Base-by-base conservation (phyloP, 2,113 vertebrate species). In the Litocranius walleri region DNA sequence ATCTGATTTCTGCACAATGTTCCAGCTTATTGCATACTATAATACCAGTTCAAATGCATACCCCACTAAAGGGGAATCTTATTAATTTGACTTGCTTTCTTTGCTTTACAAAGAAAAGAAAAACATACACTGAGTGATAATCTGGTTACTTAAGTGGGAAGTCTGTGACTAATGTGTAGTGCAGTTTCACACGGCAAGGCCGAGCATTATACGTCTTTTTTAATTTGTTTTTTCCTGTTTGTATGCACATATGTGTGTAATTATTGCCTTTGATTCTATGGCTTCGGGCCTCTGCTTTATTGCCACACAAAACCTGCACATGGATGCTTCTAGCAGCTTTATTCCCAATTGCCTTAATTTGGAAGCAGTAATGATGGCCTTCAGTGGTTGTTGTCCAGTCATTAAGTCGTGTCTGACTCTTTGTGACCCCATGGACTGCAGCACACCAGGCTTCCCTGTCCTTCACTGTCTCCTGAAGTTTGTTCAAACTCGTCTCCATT, bases 271-370 rank as follows among this genome's bases (percentile, higher is more conserved):
- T 12, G 21, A 62, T 93, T 97, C 96, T 88, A 0, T 27, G 45
- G 16, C 88, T 45, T 45, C 86, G 33, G 93, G 3, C 29, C 48
- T 98, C 62, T 98, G 85, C 19, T 98, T 84, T 92, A 13, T n/a
- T 36, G 12, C 48, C 61, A 4, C 30, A 10, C 3, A 45, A 25
- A 84, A 27, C 19, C 50, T 57, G 13, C 29, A 27, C 4, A 0
- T 27, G 36, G 23, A 25, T 57, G 50, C 40, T 57, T 12, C 5
- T 4, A 19, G 21, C 19, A 6, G 36, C 81, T n/a, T 71, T 71
- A 71, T n/a, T 54, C 11, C 19, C 43, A 71, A 6, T 57, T 19
- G 14, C 61, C 50, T n/a, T 27, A 17, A 45, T 57, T 25, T 19
- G 36, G 50, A 84, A 57, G 50, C 36, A 71, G 3, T 0, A 0